Percentiles rank a stretch among this genome's conserved stretches.
Evolutionary conservation across 2,888 invertebrate genomes (phyloP).

Genomic region (Lasioglossum figueresi): DNA sequence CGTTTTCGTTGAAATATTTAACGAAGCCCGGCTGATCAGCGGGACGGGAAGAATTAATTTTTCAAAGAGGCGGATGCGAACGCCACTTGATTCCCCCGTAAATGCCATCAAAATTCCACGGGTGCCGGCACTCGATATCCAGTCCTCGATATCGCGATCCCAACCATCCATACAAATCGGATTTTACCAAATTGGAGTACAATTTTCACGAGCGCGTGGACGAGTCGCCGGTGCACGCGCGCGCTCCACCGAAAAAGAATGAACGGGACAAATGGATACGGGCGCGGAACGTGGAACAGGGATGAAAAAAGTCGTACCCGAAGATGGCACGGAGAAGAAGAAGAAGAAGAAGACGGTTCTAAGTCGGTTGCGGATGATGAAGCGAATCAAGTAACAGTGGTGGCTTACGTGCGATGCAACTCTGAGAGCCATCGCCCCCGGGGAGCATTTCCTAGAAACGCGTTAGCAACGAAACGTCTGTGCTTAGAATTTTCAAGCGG

Average conservation of each 20-base stretch:
- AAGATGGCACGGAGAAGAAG: not conserved
- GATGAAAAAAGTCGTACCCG: not conserved
- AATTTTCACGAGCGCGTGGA: constrained; percentile 62
- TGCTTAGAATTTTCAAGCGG: constrained; percentile 68
- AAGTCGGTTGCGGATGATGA: constrained; percentile 66
- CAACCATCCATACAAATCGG: constrained; percentile 68
- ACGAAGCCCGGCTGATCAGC: constrained; percentile 30
- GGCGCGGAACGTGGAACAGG: not conserved
- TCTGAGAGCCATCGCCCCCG: constrained; percentile 60
- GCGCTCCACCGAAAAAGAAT: not conserved
- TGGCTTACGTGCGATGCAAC: constrained; percentile 71
- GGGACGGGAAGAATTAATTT: constrained; percentile 51
- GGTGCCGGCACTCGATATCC: constrained; percentile 47
- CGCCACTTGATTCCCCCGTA: constrained; percentile 39
- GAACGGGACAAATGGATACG: not conserved
- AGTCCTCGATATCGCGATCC: constrained; percentile 55
- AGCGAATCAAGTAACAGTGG: constrained; percentile 71
- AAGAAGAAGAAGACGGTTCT: constrained; percentile 38
- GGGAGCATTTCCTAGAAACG: constrained; percentile 63
- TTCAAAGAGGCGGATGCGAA: constrained; percentile 41
- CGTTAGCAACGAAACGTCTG: constrained; percentile 68
- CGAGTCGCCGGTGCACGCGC: not conserved
- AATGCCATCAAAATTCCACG: constrained; percentile 60
- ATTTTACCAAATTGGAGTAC: constrained; percentile 68
- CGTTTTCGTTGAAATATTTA: constrained; percentile 50